Percentiles rank a stretch among this genome's conserved stretches.
Conservation (phyloP, 1,140 invertebrate species). For the Magallana angulata region DNA sequence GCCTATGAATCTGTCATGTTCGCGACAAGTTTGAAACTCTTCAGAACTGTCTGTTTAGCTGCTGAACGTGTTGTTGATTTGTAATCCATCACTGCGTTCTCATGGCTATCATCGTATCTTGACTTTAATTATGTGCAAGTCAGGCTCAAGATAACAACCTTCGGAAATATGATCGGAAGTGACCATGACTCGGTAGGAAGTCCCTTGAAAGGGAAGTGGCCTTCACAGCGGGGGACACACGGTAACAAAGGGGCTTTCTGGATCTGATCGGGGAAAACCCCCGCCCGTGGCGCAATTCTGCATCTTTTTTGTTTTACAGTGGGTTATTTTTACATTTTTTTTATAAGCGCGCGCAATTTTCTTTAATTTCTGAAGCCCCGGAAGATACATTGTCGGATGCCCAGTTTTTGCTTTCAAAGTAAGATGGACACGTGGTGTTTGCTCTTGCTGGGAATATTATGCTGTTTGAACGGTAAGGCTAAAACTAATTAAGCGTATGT, state of each 20-base stretch:
- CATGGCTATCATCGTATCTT: constrained; percentile 17
- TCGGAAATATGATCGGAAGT: constrained; percentile 10
- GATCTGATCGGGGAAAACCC: neutral
- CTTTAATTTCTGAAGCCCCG: too few species aligned
- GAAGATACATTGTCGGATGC: too few species aligned
- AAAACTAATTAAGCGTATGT: too few species aligned
- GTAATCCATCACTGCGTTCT: neutral
- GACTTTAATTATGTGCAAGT: constrained; percentile 34
- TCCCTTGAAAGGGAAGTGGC: neutral
- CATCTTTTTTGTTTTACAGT: neutral
- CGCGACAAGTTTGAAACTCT: constrained; percentile 1
- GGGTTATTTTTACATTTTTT: neutral
- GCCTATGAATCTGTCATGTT: neutral
- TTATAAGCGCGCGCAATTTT: too few species aligned
- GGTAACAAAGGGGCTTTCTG: neutral
- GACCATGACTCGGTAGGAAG: constrained; percentile 23
- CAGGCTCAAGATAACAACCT: neutral
- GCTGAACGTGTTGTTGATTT: constrained; percentile 14
- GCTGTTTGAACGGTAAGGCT: too few species aligned
- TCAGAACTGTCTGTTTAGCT: neutral
- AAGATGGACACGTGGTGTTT: too few species aligned
- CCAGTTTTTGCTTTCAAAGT: too few species aligned
- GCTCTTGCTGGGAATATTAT: too few species aligned
- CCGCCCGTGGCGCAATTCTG: neutral
- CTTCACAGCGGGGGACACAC: neutral